Conservation (phyloP, 2,888 invertebrate genomes). For the Epinotia brunnichana region DNA sequence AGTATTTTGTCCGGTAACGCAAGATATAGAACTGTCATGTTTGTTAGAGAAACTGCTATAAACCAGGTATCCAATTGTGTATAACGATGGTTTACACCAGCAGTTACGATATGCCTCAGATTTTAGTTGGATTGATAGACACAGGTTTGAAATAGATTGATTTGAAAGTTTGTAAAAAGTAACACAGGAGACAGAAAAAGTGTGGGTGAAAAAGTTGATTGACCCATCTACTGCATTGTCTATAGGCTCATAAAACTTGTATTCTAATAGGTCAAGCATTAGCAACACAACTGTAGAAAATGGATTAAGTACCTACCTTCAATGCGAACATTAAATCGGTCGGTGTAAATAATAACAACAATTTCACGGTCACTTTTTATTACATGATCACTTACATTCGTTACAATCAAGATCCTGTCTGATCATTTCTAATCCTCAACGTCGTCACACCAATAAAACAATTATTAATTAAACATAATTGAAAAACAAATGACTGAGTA, state of each 20-base stretch:
- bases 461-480: slow-evolving; percentile 62
- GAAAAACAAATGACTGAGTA: slow-evolving; percentile 71
- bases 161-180: too few relatives aligned
- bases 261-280: neutral
- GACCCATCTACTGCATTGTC: too few relatives aligned
- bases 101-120: too few relatives aligned
- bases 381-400: slow-evolving; percentile 75
- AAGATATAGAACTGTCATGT: too few relatives aligned
- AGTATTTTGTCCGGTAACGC: too few relatives aligned
- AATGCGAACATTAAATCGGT: neutral
- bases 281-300: neutral
- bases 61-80: too few relatives aligned
- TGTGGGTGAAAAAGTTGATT: too few relatives aligned
- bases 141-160: too few relatives aligned
- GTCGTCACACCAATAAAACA: slow-evolving; percentile 76
- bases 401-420: slow-evolving; percentile 76
- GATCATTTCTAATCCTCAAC: slow-evolving; percentile 47
- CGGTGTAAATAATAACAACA: slow-evolving; percentile 52
- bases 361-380: slow-evolving; percentile 75
- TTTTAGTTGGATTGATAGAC: too few relatives aligned
- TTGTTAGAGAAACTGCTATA: too few relatives aligned
- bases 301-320: neutral
- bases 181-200: too few relatives aligned
- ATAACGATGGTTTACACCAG: too few relatives aligned
- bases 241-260: neutral